Percentiles rank a stretch among this genome's conserved stretches.
Conservation (phyloP, 2,797 vertebrate genomes). For the Trichosurus vulpecula region DNA sequence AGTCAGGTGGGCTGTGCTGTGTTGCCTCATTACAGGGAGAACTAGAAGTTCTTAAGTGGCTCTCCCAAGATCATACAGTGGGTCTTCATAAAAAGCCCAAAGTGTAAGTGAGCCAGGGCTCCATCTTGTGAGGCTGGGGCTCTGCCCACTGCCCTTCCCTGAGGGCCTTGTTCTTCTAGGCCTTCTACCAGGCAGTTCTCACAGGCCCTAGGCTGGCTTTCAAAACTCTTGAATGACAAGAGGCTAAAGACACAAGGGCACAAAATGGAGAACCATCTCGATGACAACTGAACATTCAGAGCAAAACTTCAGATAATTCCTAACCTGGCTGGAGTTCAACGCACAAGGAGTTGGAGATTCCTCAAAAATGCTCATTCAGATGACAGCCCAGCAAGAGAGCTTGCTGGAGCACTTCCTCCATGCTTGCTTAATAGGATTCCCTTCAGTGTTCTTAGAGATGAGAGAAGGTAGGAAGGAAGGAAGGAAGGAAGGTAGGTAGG, state of each 20-base stretch:
- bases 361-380: constrained; percentile 19
- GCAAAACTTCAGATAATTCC: neutral
- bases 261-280: neutral
- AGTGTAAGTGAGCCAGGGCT: neutral
- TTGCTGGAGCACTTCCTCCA: neutral
- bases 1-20: neutral
- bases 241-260: neutral
- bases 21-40: neutral
- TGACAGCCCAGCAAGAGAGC: neutral
- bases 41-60: neutral
- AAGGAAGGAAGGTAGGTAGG: neutral
- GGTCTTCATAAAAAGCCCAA: neutral
- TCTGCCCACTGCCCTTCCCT: neutral
- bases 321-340: neutral
- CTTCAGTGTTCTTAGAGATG: neutral
- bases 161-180: neutral
- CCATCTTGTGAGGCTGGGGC: neutral
- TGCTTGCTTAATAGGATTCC: neutral
- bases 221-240: neutral
- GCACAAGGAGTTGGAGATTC: neutral
- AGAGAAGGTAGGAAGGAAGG: neutral
- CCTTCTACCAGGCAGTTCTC: neutral
- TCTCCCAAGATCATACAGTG: constrained; percentile 16
- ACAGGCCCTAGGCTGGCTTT: neutral
- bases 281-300: neutral